Base-by-base conservation (phyloP, 2,113 vertebrate species). In the Catagonus wagneri region DNA sequence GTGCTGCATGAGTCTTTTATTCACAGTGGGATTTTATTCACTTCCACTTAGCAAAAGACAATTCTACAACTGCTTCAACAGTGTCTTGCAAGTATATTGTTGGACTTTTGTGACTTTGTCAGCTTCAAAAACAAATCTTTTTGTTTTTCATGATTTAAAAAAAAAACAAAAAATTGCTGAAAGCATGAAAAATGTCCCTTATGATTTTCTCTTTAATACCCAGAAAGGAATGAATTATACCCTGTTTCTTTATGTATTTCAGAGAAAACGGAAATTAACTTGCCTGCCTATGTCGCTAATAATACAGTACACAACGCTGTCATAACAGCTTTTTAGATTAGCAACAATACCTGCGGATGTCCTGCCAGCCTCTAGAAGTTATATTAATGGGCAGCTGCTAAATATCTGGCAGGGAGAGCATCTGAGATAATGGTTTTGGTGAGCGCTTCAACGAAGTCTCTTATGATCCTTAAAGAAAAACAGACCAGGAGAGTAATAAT, bases 161-260 rank as follows among this genome's bases (percentile, higher is more conserved):
- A 76, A 52, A 20, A n/a, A n/a, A n/a, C n/a, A 19, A 12, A 44
- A 44, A 44, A 4, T 15, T 56, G 23, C 50, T 74, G 52, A 94
- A 92, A 94, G 63, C 83, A 83, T 96, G 72, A 85, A 78, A 92
- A 89, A 69, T 68, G 56, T 90, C 54, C 25, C 60, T 95, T 65
- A 27, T 63, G 65, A 65, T 96, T 68, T 96, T 87, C 63, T 83
- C 58, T 93, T 91, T 93, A 89, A 80, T 83, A 44, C 36, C 23
- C 54, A 89, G 85, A 83, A 96, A 89, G 85, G 83, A 87, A 58
- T 89, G 78, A 96, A 91, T 94, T 94, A 92, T 66, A 60, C 44
- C 91, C n/a, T 78, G 25, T 56, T 83, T 58, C 78, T 93, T 83
- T 1, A 0, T 71, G 52, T 58, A 74, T 56, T 95, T 89, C 69